These are phyloP conservation scores for Cheilosia pagana DNA, from an alignment of 2,888 invertebrate genomes.

Conservation along the genomic window DNA sequence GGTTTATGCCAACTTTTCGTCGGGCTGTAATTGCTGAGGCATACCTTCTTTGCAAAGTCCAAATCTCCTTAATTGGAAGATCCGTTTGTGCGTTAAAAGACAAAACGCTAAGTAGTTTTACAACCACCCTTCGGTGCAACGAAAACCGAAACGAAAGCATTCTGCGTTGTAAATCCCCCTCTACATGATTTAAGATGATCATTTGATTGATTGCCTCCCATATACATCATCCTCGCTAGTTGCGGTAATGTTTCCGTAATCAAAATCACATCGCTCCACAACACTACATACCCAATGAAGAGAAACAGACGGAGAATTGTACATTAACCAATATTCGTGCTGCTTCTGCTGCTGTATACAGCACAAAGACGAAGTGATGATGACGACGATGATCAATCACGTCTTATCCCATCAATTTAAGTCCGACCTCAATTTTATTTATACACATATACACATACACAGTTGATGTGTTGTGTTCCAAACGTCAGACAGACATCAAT, in stretches of 20 bases:
- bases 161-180: slow-evolving; percentile 16
- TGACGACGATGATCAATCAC: slow-evolving; percentile 72
- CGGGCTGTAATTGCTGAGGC: too few relatives aligned
- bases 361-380: slow-evolving; percentile 46
- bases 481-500: slow-evolving; percentile 69
- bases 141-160: neutral
- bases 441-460: slow-evolving; percentile 36
- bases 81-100: too few relatives aligned
- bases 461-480: slow-evolving; percentile 52
- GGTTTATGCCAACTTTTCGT: too few relatives aligned
- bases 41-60: too few relatives aligned
- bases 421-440: slow-evolving; percentile 69
- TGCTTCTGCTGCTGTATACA: slow-evolving; percentile 10
- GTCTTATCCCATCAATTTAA: slow-evolving; percentile 70
- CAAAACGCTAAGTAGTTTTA: neutral
- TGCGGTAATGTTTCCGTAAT: slow-evolving; percentile 71
- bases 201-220: slow-evolving; percentile 66
- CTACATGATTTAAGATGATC: slow-evolving; percentile 1
- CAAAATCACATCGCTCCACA: slow-evolving; percentile 62
- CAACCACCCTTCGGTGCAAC: neutral
- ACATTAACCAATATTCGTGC: slow-evolving; percentile 56
- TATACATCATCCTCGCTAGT: slow-evolving; percentile 55
- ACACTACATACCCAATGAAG: slow-evolving; percentile 26
- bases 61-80: too few relatives aligned
- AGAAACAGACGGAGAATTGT: slow-evolving; percentile 36